Base-by-base conservation (phyloP, 2,888 invertebrate genomes). In the Sphaeridia pumilis region DNA sequence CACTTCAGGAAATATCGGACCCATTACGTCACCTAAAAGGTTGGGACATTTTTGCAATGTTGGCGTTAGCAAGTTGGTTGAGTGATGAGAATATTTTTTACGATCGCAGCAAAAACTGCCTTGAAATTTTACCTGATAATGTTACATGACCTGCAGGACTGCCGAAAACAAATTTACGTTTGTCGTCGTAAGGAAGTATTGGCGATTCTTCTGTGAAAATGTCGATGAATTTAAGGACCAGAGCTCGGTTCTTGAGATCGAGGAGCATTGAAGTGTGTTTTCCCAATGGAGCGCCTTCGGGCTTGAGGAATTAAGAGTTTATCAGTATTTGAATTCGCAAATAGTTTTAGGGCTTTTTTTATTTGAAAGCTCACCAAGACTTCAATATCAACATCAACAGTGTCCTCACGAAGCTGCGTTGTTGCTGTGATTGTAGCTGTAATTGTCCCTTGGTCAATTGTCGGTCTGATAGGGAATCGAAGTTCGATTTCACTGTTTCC, bases 221-320 rank as follows among this genome's bases (percentile, higher is more conserved):
- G 58, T 75, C 73, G 48, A 76, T 66, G 62, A 75, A 75, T 26
- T 73, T 72, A 5, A 76, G 69, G 12, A 72, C 68, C 42, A 72
- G 68, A n/a, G 75, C 72, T 54, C 72, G 51, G 59, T 70, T 74
- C 61, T 75, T 73, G 65, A 78, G 66, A 63, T 77, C 76, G 26
- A 77, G 67, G 51, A 76, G 67, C 54, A 73, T 68, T 0, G 77
- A 75, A 1, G 76, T 76, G 64, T 78, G 76, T 53, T 72, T 72
- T 60, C 71, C 71, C 54, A 76, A 73, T 48, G 70, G 67, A 4
- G 73, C 74, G 14, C 77, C 77, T 67, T 77, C 76, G 38, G 72
- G 68, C 71, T 72, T 46, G 7, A 25, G 14, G 24, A 44, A 44
- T 17, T 41, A 44, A 25, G 17, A 41, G 17, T 41, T 12, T 17